Percentiles rank a stretch among this genome's conserved stretches.
Conservation (phyloP, 64 coral and sea anemone species). For the Porites lutea region DNA sequence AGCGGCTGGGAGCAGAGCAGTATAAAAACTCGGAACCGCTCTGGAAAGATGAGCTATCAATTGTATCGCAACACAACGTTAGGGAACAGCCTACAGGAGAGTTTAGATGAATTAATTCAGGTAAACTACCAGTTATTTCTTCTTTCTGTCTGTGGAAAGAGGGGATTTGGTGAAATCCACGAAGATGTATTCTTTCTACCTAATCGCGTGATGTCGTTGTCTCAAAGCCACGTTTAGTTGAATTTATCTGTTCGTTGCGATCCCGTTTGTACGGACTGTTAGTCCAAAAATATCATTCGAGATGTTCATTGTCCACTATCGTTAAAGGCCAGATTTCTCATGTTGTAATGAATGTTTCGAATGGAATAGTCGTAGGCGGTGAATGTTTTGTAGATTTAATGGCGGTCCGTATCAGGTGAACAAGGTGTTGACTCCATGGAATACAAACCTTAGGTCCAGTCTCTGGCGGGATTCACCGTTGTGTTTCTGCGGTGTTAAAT, state of each 20-base stretch:
- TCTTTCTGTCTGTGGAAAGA: not conserved
- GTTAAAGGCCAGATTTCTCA: too few relatives aligned
- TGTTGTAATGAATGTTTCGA: too few relatives aligned
- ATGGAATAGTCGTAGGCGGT: too few relatives aligned
- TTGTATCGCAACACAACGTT: slow-evolving; percentile 97
- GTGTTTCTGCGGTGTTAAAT: too few relatives aligned
- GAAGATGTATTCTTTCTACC: not conserved
- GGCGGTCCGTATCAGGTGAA: too few relatives aligned
- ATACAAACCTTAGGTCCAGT: too few relatives aligned
- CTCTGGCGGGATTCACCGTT: too few relatives aligned
- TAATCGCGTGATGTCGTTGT: too few relatives aligned
- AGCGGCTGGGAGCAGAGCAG: slow-evolving; percentile 60
- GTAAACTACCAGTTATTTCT: slow-evolving; percentile 22
- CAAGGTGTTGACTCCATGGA: too few relatives aligned
- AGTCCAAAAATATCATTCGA: too few relatives aligned
- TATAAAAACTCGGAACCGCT: slow-evolving; percentile 84
- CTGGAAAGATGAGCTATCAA: slow-evolving; percentile 95
- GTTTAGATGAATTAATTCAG: slow-evolving; percentile 98
- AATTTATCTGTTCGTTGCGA: not conserved
- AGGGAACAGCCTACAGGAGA: slow-evolving; percentile 98
- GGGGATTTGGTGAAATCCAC: not conserved
- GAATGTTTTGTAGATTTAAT: too few relatives aligned
- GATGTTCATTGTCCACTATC: too few relatives aligned
- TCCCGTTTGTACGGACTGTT: not conserved
- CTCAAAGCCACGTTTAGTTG: not conserved